These are phyloP conservation scores for Mirza zaza DNA, from an alignment of 2,113 vertebrate species.

Conservation along the genomic window DNA sequence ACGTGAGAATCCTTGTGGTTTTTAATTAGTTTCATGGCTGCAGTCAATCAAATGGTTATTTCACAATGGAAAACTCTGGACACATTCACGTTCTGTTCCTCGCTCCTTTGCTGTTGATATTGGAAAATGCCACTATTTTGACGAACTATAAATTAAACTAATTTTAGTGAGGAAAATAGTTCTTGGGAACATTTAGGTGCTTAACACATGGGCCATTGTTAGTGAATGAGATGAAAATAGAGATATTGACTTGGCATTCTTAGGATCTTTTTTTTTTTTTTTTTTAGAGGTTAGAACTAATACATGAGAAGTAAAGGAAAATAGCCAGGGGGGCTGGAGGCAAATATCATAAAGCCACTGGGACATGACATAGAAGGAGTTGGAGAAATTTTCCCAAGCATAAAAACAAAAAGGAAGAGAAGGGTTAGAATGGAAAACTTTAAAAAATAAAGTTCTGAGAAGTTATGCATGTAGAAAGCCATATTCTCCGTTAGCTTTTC, in stretches of 20 bases:
- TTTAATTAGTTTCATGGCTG: neutral
- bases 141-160: neutral
- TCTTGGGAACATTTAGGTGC: neutral
- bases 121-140: neutral
- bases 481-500: neutral
- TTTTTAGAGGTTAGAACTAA: constrained; percentile 34
- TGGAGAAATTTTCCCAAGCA: neutral
- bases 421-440: neutral
- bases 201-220: neutral
- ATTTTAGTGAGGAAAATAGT: constrained; percentile 2
- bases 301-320: neutral
- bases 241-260: constrained; percentile 21
- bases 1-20: neutral
- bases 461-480: neutral
- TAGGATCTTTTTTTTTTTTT: neutral
- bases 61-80: neutral
- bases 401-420: neutral
- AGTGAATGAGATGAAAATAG: constrained; percentile 6
- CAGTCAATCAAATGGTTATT: neutral
- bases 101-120: neutral
- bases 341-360: neutral
- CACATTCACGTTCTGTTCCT: neutral
- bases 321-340: neutral
- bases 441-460: neutral
- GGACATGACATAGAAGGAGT: neutral